phyloP scores from a whole-genome alignment of 2,888 invertebrate species.

The Capitulum mitella region DNA sequence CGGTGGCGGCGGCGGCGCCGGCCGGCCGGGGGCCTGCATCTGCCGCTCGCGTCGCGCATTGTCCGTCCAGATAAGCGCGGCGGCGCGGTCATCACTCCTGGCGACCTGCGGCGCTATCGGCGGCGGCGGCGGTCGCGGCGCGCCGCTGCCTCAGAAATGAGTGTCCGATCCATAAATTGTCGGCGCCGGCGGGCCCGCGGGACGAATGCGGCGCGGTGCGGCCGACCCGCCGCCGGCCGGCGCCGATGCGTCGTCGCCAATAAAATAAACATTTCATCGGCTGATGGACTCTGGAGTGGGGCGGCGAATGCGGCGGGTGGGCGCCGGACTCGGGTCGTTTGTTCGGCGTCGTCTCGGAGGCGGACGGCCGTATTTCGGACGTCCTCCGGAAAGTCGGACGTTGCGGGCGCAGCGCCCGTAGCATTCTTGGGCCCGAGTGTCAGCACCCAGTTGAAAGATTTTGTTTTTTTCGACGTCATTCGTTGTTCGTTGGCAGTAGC shows the following conservation, averaged over 20 bases:
- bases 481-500: too few species aligned
- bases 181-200: neutral
- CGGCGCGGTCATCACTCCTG: neutral
- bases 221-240: neutral
- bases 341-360: too few species aligned
- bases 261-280: neutral
- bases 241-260: neutral
- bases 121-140: neutral
- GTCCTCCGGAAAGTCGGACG: too few species aligned
- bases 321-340: neutral
- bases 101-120: neutral
- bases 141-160: conserved; percentile 2
- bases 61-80: neutral
- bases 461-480: too few species aligned
- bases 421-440: too few species aligned
- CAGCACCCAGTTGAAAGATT: too few species aligned
- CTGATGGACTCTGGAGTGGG: conserved; percentile 7
- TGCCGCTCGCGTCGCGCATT: too few species aligned
- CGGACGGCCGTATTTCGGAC: neutral
- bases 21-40: too few species aligned
- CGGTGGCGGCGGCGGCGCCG: too few species aligned
- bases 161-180: neutral
- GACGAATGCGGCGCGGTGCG: neutral
- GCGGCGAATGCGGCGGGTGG: neutral
- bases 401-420: too few species aligned